These are phyloP conservation scores for Pseudolycoriella hygida DNA, from an alignment of 2,888 invertebrate species.

Conservation along the genomic window DNA sequence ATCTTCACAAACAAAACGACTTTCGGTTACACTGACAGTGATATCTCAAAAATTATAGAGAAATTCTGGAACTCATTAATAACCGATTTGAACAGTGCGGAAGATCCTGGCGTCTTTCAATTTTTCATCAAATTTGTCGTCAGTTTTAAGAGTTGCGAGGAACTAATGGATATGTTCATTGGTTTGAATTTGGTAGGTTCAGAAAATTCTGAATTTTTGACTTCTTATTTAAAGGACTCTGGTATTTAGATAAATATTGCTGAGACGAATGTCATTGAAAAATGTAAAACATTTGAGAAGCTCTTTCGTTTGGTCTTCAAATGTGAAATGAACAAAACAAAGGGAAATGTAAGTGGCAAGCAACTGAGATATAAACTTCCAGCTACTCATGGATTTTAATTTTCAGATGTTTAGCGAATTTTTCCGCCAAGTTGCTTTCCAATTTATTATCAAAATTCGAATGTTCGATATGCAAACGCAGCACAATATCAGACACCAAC, in stretches of 20 bases:
- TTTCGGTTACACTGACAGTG: conserved; percentile 22
- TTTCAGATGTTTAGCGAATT: conserved; percentile 25
- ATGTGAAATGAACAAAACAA: conserved; percentile 20
- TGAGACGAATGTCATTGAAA: too few species aligned
- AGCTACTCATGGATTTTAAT: too few species aligned
- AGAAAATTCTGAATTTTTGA: too few species aligned
- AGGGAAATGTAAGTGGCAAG: conserved; percentile 22
- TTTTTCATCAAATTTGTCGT: conserved; percentile 12
- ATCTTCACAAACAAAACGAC: conserved; percentile 18
- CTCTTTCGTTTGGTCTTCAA: conserved; percentile 15
- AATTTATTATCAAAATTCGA: conserved; percentile 16
- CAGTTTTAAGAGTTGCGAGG: conserved; percentile 21
- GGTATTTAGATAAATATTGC: too few species aligned
- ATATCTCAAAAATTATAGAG: conserved; percentile 23
- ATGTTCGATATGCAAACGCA: conserved; percentile 9
- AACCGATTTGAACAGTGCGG: conserved; percentile 13
- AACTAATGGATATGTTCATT: conserved; percentile 14
- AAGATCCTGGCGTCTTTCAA: conserved; percentile 15
- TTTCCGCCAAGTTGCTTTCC: conserved; percentile 21
- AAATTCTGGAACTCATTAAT: conserved; percentile 23
- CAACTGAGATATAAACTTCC: too few species aligned
- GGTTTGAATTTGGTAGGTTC: conserved; percentile 9
- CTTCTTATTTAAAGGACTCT: too few species aligned
- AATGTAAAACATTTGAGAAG: too few species aligned
- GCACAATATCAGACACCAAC: conserved; percentile 14